A percentile compares a stretch with the other conserved stretches of the same genome.
Evolutionary conservation across 2,113 vertebrate genomes (phyloP).

Genomic region (Heptranchias perlo): DNA sequence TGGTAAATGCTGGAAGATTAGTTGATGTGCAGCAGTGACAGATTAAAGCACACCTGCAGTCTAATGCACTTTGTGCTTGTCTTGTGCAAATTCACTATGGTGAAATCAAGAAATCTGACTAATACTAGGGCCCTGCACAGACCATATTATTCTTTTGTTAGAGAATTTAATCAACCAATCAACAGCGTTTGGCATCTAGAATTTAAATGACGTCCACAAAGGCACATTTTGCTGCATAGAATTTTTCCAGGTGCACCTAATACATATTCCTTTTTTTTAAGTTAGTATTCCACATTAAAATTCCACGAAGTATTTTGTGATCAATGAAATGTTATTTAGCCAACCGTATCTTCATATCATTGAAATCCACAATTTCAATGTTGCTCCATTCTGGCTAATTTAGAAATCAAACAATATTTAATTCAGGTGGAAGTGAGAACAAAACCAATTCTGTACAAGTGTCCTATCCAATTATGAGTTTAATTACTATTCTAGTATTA

Average conservation of each 20-base stretch:
- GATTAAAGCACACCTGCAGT: not conserved
- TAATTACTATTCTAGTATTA: slow-evolving; percentile 32
- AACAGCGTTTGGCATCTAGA: not conserved
- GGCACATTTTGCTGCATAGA: not conserved
- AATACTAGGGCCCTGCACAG: not conserved
- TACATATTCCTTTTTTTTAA: not conserved
- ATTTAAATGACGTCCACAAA: not conserved
- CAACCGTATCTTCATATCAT: not conserved
- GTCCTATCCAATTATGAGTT: slow-evolving; percentile 36
- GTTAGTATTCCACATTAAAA: not conserved
- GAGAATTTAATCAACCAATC: not conserved
- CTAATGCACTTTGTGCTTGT: not conserved
- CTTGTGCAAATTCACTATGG: not conserved
- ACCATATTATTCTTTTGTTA: not conserved
- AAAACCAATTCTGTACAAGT: not conserved
- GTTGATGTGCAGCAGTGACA: not conserved
- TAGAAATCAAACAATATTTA: not conserved
- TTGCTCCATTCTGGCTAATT: not conserved
- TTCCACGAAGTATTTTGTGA: not conserved
- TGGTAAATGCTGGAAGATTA: not conserved
- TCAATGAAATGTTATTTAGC: not conserved
- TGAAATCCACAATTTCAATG: not conserved
- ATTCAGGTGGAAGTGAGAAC: slow-evolving; percentile 1
- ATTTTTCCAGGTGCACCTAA: not conserved
- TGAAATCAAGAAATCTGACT: not conserved